Evolutionary conservation across 2,888 invertebrate genomes (phyloP).

Genomic region (Zele albiditarsus): DNA sequence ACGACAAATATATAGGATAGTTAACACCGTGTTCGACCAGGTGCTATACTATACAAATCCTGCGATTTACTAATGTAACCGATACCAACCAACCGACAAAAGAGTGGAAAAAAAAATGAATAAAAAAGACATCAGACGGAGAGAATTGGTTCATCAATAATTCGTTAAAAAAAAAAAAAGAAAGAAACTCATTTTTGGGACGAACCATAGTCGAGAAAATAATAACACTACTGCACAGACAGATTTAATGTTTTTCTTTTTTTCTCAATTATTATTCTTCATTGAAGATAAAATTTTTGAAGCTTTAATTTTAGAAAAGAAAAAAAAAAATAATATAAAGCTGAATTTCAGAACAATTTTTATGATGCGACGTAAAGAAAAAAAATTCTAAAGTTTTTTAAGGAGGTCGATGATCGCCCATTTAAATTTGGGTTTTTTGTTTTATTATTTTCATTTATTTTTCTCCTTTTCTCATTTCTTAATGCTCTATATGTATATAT

Average conservation of each 20-base stretch:
- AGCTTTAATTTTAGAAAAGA: not conserved
- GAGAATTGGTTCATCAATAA: not conserved
- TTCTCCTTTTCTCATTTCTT: not conserved
- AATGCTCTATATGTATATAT: slow-evolving; percentile 16
- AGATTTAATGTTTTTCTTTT: not conserved
- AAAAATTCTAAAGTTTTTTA: not conserved
- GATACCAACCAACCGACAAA: slow-evolving; percentile 18
- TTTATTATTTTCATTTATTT: not conserved
- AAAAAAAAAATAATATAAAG: not conserved
- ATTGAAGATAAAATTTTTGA: not conserved
- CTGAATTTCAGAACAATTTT: not conserved
- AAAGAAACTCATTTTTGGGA: slow-evolving; percentile 1
- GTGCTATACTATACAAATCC: slow-evolving; percentile 41
- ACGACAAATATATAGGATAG: slow-evolving; percentile 29
- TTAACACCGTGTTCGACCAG: slow-evolving; percentile 46
- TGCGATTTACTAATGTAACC: slow-evolving; percentile 37
- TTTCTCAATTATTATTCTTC: too few species aligned
- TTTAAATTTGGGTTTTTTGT: not conserved
- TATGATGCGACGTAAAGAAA: not conserved
- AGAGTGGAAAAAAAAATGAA: slow-evolving; percentile 13
- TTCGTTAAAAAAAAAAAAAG: not conserved
- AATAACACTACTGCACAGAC: not conserved
- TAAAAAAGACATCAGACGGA: not conserved
- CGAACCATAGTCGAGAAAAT: too few species aligned
- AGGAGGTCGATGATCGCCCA: not conserved